Base-by-base conservation (phyloP, 2,888 invertebrate species). In the Apodemia mormo region DNA sequence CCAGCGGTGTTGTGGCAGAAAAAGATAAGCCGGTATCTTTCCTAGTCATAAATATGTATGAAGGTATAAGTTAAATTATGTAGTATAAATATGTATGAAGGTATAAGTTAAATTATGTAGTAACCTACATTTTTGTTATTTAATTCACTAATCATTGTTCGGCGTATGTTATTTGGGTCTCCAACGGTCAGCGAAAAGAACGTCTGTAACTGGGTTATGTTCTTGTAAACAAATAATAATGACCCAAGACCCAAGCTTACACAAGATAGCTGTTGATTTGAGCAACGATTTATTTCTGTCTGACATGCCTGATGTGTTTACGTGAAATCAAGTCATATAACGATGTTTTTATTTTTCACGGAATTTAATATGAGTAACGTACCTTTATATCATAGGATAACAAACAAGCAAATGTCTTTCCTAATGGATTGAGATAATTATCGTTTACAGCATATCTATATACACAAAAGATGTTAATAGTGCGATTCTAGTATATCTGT, bases 181-280 rank as follows among this genome's bases (percentile, higher is more conserved):
- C 68, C 66, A 33, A 8, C 52, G 52, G 49, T 40, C 68, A 54
- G 52, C 52, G 6, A 71, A 76, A 79, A 79, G 78, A 77, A 76
- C 77, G 78, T 78, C 76, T 72, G 80, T 81, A 85, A 81, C 83
- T 87, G 80, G 85, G 87, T 86, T 86, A 85, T 81, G 77, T 79
- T 80, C 70, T 76, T 75, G 82, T 86, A 85, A 85, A 88, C 85
- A 86, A 87, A 88, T 85, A 84, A 72, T 75, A 79, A 71, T 76
- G 78, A 79, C 75, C 78, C 74, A 78, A 78, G 78, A 79, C 75
- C 78, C 74, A 78, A 78, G 83, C 82, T 85, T 85, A 85, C 81
- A 82, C 83, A 81, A 79, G 84, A 83, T 85, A 83, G 79, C 79
- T 79, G 80, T 75, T 77, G 76, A 73, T 75, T 73, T 69, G 75